phyloP scores from a whole-genome alignment of 1,140 invertebrate genomes.

The Zophobas morio region DNA sequence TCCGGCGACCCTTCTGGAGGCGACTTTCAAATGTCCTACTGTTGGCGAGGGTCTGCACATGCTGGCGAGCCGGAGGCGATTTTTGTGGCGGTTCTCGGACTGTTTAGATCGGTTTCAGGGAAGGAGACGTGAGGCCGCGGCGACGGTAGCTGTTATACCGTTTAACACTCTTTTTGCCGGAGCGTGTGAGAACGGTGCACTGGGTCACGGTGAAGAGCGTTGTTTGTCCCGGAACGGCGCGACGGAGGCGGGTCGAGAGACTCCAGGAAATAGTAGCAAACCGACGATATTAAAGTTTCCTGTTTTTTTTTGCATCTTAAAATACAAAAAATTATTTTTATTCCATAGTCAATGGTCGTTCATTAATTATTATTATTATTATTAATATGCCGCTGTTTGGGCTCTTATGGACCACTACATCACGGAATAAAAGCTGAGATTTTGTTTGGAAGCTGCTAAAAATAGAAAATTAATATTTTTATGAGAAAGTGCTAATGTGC shows the following conservation, averaged over 20 bases:
- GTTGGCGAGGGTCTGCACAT: conserved; percentile 2
- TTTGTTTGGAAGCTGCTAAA: no score
- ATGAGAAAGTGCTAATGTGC: no score
- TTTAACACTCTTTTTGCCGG: conserved; percentile 29
- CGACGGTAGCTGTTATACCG: conserved; percentile 5
- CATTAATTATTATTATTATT: no score
- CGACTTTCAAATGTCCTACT: conserved; percentile 40
- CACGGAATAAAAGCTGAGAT: no score
- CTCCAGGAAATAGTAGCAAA: no score
- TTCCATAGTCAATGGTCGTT: no score
- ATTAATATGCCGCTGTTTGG: no score
- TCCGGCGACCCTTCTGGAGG: conserved; percentile 42
- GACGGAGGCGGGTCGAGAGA: not conserved
- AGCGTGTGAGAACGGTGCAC: conserved; percentile 24
- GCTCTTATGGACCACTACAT: no score
- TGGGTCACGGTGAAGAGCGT: not conserved
- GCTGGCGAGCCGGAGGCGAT: conserved; percentile 1
- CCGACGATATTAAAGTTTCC: no score
- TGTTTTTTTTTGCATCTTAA: no score
- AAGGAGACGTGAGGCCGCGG: conserved; percentile 1
- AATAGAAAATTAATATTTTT: no score
- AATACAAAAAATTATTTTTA: no score
- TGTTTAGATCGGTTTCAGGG: not conserved
- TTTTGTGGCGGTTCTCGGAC: not conserved
- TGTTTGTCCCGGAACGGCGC: not conserved